Conservation (phyloP, 2,888 invertebrate species). For the Lasioglossum leucozonium region DNA sequence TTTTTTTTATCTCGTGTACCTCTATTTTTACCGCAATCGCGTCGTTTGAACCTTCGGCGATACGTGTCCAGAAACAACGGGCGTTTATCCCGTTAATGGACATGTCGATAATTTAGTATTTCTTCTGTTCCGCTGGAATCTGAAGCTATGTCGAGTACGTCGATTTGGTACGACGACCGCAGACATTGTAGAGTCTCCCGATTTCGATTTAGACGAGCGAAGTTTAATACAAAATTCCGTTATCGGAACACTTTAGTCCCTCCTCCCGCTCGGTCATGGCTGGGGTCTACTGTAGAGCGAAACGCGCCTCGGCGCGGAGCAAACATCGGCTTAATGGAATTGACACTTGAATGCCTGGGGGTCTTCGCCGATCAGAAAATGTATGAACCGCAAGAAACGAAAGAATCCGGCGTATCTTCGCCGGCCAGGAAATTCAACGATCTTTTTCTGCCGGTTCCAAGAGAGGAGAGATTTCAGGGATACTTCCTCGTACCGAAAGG, state of each 20-base stretch:
- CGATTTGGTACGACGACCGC: too few species aligned
- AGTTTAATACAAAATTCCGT: too few species aligned
- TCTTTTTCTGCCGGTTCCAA: conserved; percentile 11
- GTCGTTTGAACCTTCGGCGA: too few species aligned
- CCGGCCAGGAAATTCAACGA: background rate
- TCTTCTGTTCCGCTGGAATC: too few species aligned
- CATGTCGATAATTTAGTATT: background rate
- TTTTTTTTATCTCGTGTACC: background rate
- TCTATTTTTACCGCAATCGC: background rate
- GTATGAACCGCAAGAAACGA: background rate
- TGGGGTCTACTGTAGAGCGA: background rate
- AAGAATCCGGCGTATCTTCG: background rate
- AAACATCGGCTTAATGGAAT: background rate
- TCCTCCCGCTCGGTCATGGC: background rate
- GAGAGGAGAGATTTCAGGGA: conserved; percentile 27
- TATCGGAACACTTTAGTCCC: too few species aligned
- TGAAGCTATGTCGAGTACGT: too few species aligned
- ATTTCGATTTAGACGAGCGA: too few species aligned
- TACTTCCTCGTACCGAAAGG: conserved; percentile 61
- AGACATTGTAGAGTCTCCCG: too few species aligned
- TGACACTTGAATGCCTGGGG: background rate
- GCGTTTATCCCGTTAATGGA: background rate
- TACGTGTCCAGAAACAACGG: background rate
- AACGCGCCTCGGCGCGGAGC: background rate
- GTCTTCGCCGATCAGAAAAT: background rate